A percentile compares a stretch with the other conserved stretches of the same genome.
Conservation (phyloP, 23 tunicate species). For the Trididemnum clinides region DNA sequence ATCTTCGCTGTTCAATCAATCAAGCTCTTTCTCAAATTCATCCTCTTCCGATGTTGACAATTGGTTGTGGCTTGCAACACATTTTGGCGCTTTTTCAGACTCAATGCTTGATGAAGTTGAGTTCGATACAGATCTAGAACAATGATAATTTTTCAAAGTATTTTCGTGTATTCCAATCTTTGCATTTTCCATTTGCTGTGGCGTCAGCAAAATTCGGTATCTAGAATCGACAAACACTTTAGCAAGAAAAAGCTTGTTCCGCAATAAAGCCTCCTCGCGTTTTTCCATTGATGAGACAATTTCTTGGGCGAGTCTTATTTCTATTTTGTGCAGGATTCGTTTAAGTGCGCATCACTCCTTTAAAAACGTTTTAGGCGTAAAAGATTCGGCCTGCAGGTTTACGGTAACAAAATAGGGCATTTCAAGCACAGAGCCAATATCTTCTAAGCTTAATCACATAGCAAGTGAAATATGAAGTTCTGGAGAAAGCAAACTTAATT, state of each 20-base stretch:
- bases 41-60: neutral
- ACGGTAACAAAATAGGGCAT: conserved; percentile 18
- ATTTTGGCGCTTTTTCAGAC: neutral
- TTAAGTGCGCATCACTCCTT: conserved; percentile 27
- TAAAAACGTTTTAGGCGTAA: conserved; percentile 19
- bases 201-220: conserved; percentile 16
- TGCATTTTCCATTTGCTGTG: no score
- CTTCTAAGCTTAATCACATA: neutral
- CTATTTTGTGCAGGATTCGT: conserved; percentile 24
- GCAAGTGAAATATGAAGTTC: conserved; percentile 26
- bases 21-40: conserved; percentile 6
- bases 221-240: conserved; percentile 21
- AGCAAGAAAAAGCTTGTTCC: conserved; percentile 21
- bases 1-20: neutral
- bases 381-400: conserved; percentile 35
- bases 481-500: conserved; percentile 23
- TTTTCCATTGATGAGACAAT: conserved; percentile 36
- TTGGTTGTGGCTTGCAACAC: neutral
- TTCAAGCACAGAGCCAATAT: neutral
- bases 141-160: neutral
- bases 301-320: conserved; percentile 39
- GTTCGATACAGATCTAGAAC: neutral
- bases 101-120: neutral
- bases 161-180: neutral
- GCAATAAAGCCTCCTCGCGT: conserved; percentile 14